Evolutionary conservation across 2,888 invertebrate species (phyloP).

Genomic region (Eristalis pertinax): DNA sequence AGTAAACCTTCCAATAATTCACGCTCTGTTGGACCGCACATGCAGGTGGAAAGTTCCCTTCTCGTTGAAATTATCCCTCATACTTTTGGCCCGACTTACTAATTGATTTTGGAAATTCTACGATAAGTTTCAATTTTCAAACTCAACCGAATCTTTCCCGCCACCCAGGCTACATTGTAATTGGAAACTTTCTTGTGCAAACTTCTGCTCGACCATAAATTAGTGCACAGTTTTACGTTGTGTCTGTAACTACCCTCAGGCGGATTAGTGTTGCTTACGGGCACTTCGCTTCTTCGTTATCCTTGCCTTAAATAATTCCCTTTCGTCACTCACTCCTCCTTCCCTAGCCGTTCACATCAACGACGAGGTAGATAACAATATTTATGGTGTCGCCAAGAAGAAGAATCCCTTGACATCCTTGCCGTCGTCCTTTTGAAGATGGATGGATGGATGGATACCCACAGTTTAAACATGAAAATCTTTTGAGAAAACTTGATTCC

Average conservation of each 20-base stretch:
- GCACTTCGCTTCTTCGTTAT: background rate
- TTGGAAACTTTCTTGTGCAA: constrained; percentile 14
- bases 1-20: too few relatives aligned
- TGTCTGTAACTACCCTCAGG: constrained; percentile 1
- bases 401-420: background rate
- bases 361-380: background rate
- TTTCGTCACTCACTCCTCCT: background rate
- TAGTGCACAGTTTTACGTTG: background rate
- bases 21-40: background rate
- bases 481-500: background rate
- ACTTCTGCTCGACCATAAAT: constrained; percentile 4
- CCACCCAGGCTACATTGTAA: constrained; percentile 15
- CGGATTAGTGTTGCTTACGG: constrained; percentile 7
- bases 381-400: constrained; percentile 11
- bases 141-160: background rate
- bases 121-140: constrained; percentile 17
- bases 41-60: background rate
- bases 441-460: too few relatives aligned
- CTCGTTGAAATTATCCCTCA: background rate
- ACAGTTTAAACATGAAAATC: background rate
- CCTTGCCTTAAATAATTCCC: background rate
- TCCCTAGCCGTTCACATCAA: background rate
- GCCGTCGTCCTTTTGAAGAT: background rate
- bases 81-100: background rate
- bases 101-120: background rate